A percentile compares a stretch with the other conserved stretches of the same genome.
Conservation (phyloP, 2,113 vertebrate species). For the Pycnonotus jocosus region DNA sequence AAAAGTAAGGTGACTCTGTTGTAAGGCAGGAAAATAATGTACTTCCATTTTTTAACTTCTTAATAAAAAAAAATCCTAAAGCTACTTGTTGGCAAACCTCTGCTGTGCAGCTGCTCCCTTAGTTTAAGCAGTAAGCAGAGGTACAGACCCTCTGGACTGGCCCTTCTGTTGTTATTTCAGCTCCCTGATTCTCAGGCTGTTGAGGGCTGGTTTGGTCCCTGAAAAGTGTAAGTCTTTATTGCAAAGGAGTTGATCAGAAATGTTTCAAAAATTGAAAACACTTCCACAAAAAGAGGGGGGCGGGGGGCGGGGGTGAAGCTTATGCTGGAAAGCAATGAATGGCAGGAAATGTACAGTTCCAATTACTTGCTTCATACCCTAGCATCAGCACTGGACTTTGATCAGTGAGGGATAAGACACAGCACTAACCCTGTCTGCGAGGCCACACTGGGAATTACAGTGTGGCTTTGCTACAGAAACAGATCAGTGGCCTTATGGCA, state of each 20-base stretch:
- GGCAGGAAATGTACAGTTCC: background rate
- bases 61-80: background rate
- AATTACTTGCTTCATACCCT: background rate
- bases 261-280: background rate
- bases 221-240: background rate
- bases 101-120: background rate
- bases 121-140: background rate
- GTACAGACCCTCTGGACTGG: background rate
- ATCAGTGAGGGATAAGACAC: background rate
- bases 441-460: background rate
- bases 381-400: background rate
- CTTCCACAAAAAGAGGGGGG: background rate
- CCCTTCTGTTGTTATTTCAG: background rate
- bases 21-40: background rate
- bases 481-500: background rate
- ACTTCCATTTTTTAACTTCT: background rate
- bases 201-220: background rate
- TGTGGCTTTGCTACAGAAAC: background rate
- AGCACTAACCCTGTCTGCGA: background rate
- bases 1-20: conserved; percentile 42
- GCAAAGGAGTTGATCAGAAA: background rate
- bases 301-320: too few species aligned
- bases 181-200: background rate
- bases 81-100: background rate
- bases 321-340: background rate